Evolutionary conservation across 2,888 invertebrate species (phyloP).

Genomic region (Sicus ferrugineus): DNA sequence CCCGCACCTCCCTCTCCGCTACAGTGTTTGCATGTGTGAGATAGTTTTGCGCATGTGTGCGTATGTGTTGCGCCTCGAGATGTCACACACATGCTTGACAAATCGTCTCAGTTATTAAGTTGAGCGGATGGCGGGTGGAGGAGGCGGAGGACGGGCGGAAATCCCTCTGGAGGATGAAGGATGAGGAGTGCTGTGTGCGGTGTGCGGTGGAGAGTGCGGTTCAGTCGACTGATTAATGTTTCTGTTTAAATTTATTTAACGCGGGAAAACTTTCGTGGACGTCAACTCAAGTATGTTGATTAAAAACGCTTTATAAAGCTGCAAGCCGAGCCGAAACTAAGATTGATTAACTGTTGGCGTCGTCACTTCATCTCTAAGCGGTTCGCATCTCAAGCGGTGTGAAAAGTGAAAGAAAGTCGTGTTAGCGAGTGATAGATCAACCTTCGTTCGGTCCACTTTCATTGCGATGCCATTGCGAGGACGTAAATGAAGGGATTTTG

Average conservation of each 20-base stretch:
- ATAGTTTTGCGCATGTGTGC: constrained; percentile 3
- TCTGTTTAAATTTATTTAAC: constrained; percentile 22
- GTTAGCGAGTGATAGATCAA: no score
- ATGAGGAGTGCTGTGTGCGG: background rate
- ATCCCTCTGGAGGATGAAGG: background rate
- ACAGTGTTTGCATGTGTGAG: background rate
- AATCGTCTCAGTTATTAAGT: constrained; percentile 25
- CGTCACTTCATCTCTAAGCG: no score
- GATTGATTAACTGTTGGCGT: background rate
- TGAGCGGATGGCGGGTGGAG: background rate
- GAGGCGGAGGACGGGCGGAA: background rate
- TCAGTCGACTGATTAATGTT: constrained; percentile 19
- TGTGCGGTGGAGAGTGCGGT: background rate
- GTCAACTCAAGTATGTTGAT: background rate
- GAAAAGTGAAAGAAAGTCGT: no score
- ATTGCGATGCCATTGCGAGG: no score
- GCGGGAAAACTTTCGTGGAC: background rate
- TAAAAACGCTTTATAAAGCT: background rate
- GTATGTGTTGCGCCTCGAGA: background rate
- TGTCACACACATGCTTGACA: constrained; percentile 17
- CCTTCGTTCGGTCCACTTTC: no score
- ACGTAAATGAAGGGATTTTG: no score
- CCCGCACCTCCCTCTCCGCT: background rate
- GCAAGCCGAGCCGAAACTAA: background rate
- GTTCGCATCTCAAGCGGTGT: no score